Base-by-base conservation (phyloP, 2,113 vertebrate species). In the Amblyornis subalaris region DNA sequence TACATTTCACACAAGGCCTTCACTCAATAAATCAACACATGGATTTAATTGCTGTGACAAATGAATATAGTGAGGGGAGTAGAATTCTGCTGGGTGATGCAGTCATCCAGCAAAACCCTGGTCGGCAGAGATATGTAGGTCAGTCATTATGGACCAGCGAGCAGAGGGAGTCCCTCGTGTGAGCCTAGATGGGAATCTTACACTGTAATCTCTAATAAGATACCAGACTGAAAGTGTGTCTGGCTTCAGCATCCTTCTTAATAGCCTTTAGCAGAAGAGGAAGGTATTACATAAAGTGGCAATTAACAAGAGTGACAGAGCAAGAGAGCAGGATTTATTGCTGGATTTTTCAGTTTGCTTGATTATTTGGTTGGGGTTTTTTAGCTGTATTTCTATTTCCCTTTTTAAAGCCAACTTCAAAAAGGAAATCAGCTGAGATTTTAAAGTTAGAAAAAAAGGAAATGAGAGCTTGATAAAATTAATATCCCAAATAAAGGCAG, bases 41-140 rank as follows among this genome's bases (percentile, higher is more conserved):
- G 64, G 51, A 40, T 90, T 96, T 95, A 96, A 96, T 96, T 95
- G 83, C 90, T 94, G 69, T 95, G 76, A 93, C 65, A 92, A 96
- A 96, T 90, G 35, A 90, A 71, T 78, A 53, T 18, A 81, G 75
- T 13, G 29, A 92, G 33, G 15, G 40, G 38, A 95, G 73, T 84
- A 9, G 84, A 84, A 84, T 81, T 93, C 80, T 78, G 18, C 42
- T 74, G 72, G 85, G 60, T 80, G 90, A 83, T 86, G 72, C 85
- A 88, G 82, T 79, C 85, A 94, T 90, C 60, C 85, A 88, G 76
- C 51, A 93, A 94, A 92, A 25, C 19, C 53, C 55, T 89, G 92
- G 83, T 65, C 12, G 3, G 60, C n/a, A 93, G 69, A 92, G 69
- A 71, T 84, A 95, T 96, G 88, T 96, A 94, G 96, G 94, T 94